These are phyloP conservation scores for Metaphire vulgaris DNA, from an alignment of 1,140 invertebrate species.

Conservation along the genomic window DNA sequence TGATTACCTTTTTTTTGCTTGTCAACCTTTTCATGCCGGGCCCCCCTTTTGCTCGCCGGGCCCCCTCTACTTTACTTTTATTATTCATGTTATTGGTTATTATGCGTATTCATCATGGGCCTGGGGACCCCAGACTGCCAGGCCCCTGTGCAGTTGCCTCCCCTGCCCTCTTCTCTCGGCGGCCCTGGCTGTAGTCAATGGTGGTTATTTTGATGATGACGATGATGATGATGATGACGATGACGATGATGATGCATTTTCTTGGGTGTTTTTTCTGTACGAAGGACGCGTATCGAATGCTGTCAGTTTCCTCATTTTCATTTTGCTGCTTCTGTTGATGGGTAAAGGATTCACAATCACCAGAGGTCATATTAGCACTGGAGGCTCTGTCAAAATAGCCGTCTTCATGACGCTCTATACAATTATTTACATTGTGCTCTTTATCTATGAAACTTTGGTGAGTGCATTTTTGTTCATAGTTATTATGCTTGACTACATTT, in stretches of 20 bases:
- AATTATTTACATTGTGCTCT: constrained; percentile 63
- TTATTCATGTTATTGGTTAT: constrained; percentile 11
- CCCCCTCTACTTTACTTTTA: too few species aligned
- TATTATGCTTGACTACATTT: too few species aligned
- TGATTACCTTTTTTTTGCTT: too few species aligned
- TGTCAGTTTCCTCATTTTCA: constrained; percentile 61
- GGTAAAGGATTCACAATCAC: constrained; percentile 86
- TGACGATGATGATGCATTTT: background rate
- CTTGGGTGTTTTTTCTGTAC: constrained; percentile 6
- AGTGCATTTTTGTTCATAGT: constrained; percentile 25
- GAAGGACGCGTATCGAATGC: constrained; percentile 65
- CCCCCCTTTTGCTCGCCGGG: too few species aligned
- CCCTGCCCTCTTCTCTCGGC: background rate
- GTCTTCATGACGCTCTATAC: constrained; percentile 70
- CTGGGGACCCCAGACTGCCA: too few species aligned
- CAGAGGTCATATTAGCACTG: constrained; percentile 57
- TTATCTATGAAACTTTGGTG: constrained; percentile 70
- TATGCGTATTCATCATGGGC: background rate
- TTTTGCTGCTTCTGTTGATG: constrained; percentile 71
- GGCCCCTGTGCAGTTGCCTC: too few species aligned
- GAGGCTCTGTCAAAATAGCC: constrained; percentile 65
- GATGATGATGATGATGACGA: background rate
- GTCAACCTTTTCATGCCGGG: too few species aligned
- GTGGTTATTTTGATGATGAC: background rate
- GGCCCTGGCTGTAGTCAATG: background rate